Conservation (phyloP, 2,888 invertebrate species). For the Apantesis nais region DNA sequence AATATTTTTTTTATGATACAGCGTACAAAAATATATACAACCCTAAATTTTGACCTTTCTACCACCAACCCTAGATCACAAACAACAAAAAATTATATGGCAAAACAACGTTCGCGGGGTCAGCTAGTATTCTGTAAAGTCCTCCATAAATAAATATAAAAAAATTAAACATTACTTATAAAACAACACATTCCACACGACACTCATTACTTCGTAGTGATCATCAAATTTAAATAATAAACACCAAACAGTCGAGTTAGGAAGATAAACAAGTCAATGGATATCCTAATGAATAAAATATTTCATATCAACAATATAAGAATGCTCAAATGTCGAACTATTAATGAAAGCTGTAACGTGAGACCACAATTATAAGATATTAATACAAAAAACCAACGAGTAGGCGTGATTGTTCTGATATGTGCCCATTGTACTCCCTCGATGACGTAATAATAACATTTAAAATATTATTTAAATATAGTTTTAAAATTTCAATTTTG, state of each 20-base stretch:
- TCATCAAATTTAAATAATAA: constrained; percentile 16
- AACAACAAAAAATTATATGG: no score
- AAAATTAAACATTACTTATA: constrained; percentile 8
- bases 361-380: constrained; percentile 69
- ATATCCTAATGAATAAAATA: constrained; percentile 37
- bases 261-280: constrained; percentile 39
- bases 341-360: constrained; percentile 64
- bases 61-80: no score
- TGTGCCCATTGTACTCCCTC: constrained; percentile 52
- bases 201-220: constrained; percentile 16
- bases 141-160: constrained; percentile 2
- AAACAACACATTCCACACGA: constrained; percentile 18
- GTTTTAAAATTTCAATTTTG: no score
- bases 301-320: constrained; percentile 42
- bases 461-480: no score
- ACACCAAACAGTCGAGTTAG: constrained; percentile 19
- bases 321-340: constrained; percentile 51
- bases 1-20: no score
- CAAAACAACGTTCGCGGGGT: no score
- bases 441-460: neutral
- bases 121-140: neutral
- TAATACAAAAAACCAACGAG: constrained; percentile 65
- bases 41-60: no score
- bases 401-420: constrained; percentile 60
- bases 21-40: no score